Percentiles rank a stretch among this genome's conserved stretches.
Evolutionary conservation across 2,797 vertebrate genomes (phyloP).

Genomic region (Chaetophractus vellerosus): DNA sequence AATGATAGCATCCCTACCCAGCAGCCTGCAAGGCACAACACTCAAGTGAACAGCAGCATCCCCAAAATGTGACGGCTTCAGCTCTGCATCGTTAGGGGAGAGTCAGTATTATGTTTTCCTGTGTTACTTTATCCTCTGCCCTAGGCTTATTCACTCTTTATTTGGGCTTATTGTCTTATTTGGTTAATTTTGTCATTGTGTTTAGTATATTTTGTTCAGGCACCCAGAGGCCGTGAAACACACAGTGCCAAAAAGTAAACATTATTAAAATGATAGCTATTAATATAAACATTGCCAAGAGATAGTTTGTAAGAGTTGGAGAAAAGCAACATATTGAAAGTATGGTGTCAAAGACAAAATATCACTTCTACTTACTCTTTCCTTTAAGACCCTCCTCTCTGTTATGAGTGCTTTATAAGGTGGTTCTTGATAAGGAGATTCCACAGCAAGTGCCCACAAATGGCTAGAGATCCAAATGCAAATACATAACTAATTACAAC

Average conservation of each 20-base stretch:
- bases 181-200: conserved; percentile 82
- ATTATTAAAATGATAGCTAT: conserved; percentile 71
- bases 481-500: neutral
- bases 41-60: neutral
- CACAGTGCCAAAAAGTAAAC: conserved; percentile 42
- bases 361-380: neutral
- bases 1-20: neutral
- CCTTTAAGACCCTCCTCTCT: neutral
- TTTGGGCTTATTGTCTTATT: conserved; percentile 67
- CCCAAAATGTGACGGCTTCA: neutral
- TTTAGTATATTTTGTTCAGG: conserved; percentile 66
- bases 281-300: conserved; percentile 71
- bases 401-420: neutral
- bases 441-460: neutral
- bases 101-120: neutral
- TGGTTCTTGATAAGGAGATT: neutral
- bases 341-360: conserved; percentile 36
- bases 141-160: neutral
- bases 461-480: neutral
- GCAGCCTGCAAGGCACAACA: neutral
- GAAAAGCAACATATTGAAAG: conserved; percentile 57
- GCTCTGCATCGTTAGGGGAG: neutral
- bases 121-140: conserved; percentile 12
- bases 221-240: conserved; percentile 73
- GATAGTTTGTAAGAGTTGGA: conserved; percentile 53